Evolutionary conservation across 2,113 vertebrate species (phyloP).

Genomic region (Semnopithecus entellus): DNA sequence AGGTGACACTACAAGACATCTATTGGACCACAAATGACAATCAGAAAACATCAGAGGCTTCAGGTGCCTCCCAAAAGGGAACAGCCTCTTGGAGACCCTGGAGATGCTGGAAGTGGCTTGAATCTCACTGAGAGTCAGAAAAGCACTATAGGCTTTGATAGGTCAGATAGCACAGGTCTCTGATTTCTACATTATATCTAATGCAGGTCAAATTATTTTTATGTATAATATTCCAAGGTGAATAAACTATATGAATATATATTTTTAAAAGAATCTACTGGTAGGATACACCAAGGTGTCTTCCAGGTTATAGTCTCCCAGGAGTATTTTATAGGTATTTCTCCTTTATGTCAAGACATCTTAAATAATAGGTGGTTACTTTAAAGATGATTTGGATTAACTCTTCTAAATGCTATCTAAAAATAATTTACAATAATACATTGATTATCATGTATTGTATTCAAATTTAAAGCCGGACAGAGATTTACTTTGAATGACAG

Average conservation of each 20-base stretch:
- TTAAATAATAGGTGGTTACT: not conserved
- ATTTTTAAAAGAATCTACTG: not conserved
- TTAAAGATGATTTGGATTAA: constrained; percentile 22
- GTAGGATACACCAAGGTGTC: not conserved
- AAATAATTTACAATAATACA: not conserved
- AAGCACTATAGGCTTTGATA: not conserved
- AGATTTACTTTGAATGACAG: not conserved
- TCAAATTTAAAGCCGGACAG: constrained; percentile 17
- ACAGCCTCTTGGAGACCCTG: not conserved
- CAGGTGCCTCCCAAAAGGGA: not conserved
- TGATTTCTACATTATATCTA: not conserved
- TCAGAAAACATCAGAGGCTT: not conserved
- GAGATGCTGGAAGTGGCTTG: too few species aligned
- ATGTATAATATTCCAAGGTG: not conserved
- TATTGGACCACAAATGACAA: not conserved
- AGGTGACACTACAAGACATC: not conserved
- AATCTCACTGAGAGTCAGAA: not conserved
- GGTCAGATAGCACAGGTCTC: not conserved
- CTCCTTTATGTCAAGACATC: not conserved
- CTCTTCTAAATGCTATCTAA: constrained; percentile 1
- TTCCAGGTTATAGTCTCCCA: not conserved
- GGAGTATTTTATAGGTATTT: not conserved
- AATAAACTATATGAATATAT: not conserved
- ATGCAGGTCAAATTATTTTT: not conserved
- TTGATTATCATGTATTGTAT: not conserved